Conservation (phyloP, 2,888 invertebrate species). For the Aphidoletes aphidimyza region DNA sequence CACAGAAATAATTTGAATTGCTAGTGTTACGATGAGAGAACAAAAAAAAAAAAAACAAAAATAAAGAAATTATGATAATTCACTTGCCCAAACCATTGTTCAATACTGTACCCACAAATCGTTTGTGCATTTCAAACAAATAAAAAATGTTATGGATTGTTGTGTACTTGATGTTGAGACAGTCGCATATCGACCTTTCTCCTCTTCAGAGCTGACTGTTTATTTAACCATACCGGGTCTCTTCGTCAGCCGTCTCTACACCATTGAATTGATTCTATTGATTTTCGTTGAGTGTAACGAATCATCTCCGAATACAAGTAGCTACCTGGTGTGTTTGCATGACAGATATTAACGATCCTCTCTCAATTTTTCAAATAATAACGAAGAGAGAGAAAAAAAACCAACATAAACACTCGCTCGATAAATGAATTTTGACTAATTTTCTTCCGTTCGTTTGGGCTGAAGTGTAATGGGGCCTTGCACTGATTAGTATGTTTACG, state of each 20-base stretch:
- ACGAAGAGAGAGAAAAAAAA: background rate
- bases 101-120: background rate
- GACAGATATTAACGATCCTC: conserved; percentile 50
- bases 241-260: background rate
- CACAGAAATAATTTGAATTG: background rate
- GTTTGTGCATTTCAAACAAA: background rate
- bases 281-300: conserved; percentile 12
- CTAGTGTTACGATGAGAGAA: conserved; percentile 33
- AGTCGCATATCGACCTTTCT: background rate
- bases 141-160: background rate
- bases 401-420: background rate
- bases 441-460: conserved; percentile 15
- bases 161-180: conserved; percentile 10
- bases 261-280: conserved; percentile 35
- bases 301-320: conserved; percentile 4
- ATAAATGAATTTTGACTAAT: conserved; percentile 49
- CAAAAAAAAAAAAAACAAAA: conserved; percentile 1
- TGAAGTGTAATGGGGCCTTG: conserved; percentile 13
- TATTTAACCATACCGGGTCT: conserved; percentile 16
- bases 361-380: background rate
- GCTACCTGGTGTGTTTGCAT: conserved; percentile 52
- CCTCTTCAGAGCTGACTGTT: background rate
- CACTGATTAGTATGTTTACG: background rate
- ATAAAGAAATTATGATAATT: conserved; percentile 52
- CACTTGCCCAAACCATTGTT: conserved; percentile 24